A percentile compares a stretch with the other conserved stretches of the same genome.
Conservation (phyloP, 2,888 invertebrate genomes). For the Zaprionus lineosus region DNA sequence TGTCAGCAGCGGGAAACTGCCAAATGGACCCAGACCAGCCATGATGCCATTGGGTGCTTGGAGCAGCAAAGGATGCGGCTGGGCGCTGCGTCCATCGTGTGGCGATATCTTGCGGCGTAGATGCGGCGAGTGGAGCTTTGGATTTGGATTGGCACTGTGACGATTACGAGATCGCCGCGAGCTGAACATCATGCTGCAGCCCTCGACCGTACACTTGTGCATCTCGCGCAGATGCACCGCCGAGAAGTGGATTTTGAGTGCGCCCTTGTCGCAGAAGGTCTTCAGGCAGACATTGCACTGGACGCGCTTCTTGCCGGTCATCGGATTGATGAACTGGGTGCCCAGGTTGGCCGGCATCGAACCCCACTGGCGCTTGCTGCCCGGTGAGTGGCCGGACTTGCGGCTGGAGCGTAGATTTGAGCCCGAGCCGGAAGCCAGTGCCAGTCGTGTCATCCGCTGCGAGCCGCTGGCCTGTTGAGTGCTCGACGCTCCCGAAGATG, state of each 20-base stretch:
- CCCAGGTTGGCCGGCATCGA: slow-evolving; percentile 91
- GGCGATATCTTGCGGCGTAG: slow-evolving; percentile 96
- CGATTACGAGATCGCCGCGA: slow-evolving; percentile 97
- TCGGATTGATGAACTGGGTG: slow-evolving; percentile 95
- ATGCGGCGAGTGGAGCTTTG: slow-evolving; percentile 98
- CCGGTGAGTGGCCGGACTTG: slow-evolving; percentile 82
- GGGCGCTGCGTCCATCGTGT: slow-evolving; percentile 94
- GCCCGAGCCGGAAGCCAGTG: slow-evolving; percentile 21
- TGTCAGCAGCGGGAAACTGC: slow-evolving; percentile 90
- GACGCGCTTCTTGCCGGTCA: slow-evolving; percentile 97
- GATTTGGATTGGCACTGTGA: slow-evolving; percentile 99
- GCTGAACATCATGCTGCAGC: slow-evolving; percentile 99
- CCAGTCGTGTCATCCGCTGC: slow-evolving; percentile 68
- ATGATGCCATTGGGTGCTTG: slow-evolving; percentile 85
- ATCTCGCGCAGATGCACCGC: slow-evolving; percentile 99
- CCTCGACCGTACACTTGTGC: slow-evolving; percentile 99
- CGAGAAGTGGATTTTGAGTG: slow-evolving; percentile 99
- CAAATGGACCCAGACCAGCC: slow-evolving; percentile 88
- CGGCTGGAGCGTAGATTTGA: slow-evolving; percentile 68
- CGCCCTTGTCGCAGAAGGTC: slow-evolving; percentile 99
- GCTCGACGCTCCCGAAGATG: slow-evolving; percentile 41
- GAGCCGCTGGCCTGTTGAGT: slow-evolving; percentile 25
- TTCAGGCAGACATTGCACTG: slow-evolving; percentile 99
- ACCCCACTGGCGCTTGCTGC: slow-evolving; percentile 90
- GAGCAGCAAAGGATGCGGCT: slow-evolving; percentile 91